Evolutionary conservation across 2,113 vertebrate genomes (phyloP).

Genomic region (Vireo altiloquus): DNA sequence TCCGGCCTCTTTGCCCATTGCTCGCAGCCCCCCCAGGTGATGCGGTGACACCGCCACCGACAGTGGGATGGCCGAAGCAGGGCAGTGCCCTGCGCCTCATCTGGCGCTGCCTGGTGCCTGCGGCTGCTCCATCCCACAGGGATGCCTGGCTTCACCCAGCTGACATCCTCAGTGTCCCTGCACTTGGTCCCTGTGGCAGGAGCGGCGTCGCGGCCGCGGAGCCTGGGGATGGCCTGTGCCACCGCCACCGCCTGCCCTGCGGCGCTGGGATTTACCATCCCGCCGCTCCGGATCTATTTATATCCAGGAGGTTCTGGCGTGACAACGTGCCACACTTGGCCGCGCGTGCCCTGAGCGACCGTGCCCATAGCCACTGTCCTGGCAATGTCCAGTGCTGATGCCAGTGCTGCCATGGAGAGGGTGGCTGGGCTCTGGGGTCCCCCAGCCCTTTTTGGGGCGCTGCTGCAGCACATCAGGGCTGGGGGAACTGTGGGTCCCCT

Average conservation of each 20-base stretch:
- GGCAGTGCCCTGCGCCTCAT: not conserved
- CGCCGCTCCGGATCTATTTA: conserved; percentile 7
- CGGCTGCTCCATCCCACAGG: not conserved
- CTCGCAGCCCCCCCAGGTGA: not conserved
- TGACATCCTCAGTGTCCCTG: not conserved
- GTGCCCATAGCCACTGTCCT: not conserved
- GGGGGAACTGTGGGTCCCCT: accelerated
- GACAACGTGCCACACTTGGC: not conserved
- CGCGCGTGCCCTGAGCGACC: not conserved
- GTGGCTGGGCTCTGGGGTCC: not conserved
- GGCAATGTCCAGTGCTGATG: not conserved
- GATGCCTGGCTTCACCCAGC: not conserved
- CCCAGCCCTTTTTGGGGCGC: not conserved
- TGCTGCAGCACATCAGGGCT: not conserved
- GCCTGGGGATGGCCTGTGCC: not conserved
- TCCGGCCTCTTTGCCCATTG: accelerated
- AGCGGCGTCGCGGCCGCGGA: not conserved
- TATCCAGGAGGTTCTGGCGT: conserved; percentile 26
- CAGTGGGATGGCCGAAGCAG: not conserved
- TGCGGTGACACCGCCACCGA: not conserved
- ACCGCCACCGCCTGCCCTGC: conserved; percentile 21
- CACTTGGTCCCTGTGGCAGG: not conserved
- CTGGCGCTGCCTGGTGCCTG: not conserved
- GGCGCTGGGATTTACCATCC: conserved; percentile 48
- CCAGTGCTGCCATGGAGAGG: not conserved